These are phyloP conservation scores for Otocyon megalotis DNA, from an alignment of 2,113 vertebrate genomes.

Conservation along the genomic window DNA sequence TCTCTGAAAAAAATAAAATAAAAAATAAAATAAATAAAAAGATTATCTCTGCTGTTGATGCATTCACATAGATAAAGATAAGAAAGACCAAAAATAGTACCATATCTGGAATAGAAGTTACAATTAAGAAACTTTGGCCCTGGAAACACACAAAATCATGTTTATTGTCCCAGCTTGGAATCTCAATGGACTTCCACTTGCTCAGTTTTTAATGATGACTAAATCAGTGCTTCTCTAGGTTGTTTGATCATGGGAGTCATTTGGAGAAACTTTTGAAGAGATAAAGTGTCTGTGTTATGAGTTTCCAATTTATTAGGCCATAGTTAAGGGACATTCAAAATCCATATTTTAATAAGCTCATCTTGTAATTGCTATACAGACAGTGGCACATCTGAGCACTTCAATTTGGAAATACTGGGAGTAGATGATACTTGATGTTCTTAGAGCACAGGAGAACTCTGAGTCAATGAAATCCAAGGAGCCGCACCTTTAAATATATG, in stretches of 20 bases:
- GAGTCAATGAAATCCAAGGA: neutral
- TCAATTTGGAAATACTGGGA: neutral
- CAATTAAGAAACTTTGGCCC: neutral
- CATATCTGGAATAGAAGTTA: neutral
- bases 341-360: neutral
- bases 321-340: neutral
- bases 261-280: neutral
- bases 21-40: too few species aligned
- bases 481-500: neutral
- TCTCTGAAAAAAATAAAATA: too few species aligned
- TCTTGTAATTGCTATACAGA: neutral
- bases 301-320: neutral
- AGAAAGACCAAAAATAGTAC: neutral
- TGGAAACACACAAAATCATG: neutral
- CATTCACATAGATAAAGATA: neutral
- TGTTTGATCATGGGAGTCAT: neutral
- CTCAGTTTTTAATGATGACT: neutral
- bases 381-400: neutral
- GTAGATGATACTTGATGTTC: neutral
- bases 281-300: neutral
- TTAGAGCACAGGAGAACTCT: neutral
- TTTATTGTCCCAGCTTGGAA: neutral
- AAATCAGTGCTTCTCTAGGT: neutral
- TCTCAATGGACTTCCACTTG: neutral
- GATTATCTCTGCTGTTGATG: too few species aligned